These are phyloP conservation scores for Poeciliopsis occidentalis DNA, from an alignment of 2,113 vertebrate species.

Conservation along the genomic window DNA sequence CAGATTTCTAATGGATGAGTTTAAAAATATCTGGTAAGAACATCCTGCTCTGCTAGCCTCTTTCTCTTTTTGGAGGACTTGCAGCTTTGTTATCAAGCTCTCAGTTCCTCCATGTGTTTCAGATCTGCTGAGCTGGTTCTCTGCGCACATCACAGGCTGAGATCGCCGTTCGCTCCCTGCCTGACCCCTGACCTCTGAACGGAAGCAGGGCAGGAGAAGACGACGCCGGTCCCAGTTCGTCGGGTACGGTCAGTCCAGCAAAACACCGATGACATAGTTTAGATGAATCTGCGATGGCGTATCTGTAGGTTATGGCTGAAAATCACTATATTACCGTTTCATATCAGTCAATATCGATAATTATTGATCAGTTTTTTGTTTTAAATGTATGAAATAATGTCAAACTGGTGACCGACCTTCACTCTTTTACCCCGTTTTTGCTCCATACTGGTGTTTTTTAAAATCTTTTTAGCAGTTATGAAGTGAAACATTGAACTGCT, in stretches of 20 bases:
- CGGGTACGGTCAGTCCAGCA: background rate
- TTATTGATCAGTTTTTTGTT: too few relatives aligned
- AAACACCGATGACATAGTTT: background rate
- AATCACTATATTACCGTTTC: too few relatives aligned
- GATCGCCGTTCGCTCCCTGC: constrained; percentile 45
- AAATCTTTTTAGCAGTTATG: too few relatives aligned
- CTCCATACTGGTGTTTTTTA: too few relatives aligned
- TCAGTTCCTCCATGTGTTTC: constrained; percentile 50
- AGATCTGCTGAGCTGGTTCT: constrained; percentile 44
- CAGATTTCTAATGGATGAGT: background rate
- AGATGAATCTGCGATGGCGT: too few relatives aligned
- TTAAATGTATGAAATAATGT: too few relatives aligned
- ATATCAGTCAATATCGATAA: too few relatives aligned
- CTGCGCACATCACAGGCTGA: constrained; percentile 35
- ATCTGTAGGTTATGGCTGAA: too few relatives aligned
- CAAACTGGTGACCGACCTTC: too few relatives aligned
- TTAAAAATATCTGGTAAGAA: background rate
- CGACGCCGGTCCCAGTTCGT: background rate
- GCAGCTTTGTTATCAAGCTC: constrained; percentile 28
- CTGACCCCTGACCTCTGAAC: constrained; percentile 40
- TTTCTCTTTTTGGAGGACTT: background rate
- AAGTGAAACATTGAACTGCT: too few relatives aligned
- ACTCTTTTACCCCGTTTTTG: too few relatives aligned
- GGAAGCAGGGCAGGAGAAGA: constrained; percentile 26
- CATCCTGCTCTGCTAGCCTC: constrained; percentile 1